Conservation (phyloP, 2,888 invertebrate genomes). For the Ichneumoninae sp. region DNA sequence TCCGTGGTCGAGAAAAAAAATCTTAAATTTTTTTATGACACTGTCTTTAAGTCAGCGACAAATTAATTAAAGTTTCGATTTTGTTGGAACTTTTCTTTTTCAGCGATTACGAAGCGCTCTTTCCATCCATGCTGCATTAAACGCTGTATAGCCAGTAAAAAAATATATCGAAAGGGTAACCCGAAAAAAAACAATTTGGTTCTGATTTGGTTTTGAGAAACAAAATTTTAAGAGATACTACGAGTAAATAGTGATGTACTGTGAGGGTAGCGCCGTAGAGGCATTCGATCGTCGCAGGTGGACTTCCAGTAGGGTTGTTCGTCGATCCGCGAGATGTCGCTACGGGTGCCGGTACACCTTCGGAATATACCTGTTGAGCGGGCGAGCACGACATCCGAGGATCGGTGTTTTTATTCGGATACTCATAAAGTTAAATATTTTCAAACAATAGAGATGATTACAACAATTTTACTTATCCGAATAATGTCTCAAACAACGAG, state of each 20-base stretch:
- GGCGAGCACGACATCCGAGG: not conserved
- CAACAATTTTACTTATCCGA: not conserved
- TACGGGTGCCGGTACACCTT: slow-evolving; percentile 29
- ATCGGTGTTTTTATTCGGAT: not conserved
- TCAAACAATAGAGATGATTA: not conserved
- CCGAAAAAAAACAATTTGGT: not conserved
- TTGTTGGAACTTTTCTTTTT: no score
- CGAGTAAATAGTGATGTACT: not conserved
- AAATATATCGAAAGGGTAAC: not conserved
- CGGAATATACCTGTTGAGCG: slow-evolving; percentile 14
- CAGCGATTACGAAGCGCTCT: no score
- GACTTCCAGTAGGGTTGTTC: slow-evolving; percentile 36
- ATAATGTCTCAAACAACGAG: not conserved
- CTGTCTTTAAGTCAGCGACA: not conserved
- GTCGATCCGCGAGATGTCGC: slow-evolving; percentile 58
- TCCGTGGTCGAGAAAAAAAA: not conserved
- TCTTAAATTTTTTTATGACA: not conserved
- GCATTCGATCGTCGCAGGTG: slow-evolving; percentile 29
- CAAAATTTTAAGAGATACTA: not conserved
- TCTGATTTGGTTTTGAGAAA: not conserved
- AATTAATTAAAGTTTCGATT: not conserved
- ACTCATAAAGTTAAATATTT: not conserved
- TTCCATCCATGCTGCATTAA: no score
- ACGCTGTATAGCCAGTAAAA: not conserved
- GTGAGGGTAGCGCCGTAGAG: slow-evolving; percentile 6